Conservation (phyloP, 2,113 vertebrate genomes). For the Plotosus lineatus region DNA sequence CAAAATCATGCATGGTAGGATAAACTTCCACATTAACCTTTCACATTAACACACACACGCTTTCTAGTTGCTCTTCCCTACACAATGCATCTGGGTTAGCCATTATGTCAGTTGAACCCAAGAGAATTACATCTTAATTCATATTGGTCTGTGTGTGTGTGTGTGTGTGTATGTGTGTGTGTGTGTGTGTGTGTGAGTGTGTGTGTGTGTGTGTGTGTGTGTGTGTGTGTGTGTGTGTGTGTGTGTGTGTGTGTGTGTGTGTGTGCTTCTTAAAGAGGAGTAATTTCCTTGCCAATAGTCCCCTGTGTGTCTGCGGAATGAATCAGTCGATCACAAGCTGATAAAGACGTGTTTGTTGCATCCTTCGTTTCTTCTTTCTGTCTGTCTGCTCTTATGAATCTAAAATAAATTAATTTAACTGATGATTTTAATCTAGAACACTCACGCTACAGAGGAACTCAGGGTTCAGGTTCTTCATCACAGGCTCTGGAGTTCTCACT, state of each 20-base stretch:
- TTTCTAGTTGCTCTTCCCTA: not conserved
- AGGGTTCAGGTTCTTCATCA: not conserved
- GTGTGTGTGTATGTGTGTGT: slow-evolving; percentile 18
- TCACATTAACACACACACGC: not conserved
- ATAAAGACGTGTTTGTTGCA: not conserved
- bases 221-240: slow-evolving; percentile 25
- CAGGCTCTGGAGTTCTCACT: not conserved
- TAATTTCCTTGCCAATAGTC: not conserved
- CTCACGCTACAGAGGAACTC: not conserved
- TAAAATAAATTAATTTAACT: not conserved
- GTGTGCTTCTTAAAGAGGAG: not conserved
- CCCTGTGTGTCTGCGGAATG: not conserved
- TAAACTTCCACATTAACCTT: too few species aligned
- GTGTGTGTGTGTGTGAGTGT: slow-evolving; percentile 26
- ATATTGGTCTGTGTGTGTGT: slow-evolving; percentile 18
- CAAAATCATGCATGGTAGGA: too few species aligned
- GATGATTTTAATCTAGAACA: not conserved
- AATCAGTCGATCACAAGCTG: slow-evolving; percentile 1
- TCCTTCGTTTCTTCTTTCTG: not conserved
- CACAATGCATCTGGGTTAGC: not conserved
- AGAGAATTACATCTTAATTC: not conserved
- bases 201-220: slow-evolving; percentile 22
- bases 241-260: slow-evolving; percentile 19
- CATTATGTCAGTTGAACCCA: not conserved
- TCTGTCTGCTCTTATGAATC: not conserved